Evolutionary conservation across 2,797 vertebrate genomes (phyloP).

Genomic region (Sciurus vulgaris): DNA sequence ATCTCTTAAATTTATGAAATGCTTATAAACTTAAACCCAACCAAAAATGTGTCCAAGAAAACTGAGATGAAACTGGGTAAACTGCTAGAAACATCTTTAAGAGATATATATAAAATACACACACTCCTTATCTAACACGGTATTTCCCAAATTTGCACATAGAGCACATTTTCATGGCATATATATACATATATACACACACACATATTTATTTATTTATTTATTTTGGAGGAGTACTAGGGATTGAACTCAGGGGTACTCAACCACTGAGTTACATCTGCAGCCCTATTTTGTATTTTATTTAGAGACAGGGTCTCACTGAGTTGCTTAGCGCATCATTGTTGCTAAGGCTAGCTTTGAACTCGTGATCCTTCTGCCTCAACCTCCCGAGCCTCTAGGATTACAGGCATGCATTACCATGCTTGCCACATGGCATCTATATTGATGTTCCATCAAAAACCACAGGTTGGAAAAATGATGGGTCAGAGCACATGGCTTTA

Average conservation of each 20-base stretch:
- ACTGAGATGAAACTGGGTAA: not conserved
- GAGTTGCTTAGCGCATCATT: no score
- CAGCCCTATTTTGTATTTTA: no score
- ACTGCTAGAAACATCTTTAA: not conserved
- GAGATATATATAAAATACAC: not conserved
- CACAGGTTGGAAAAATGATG: not conserved
- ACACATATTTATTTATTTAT: no score
- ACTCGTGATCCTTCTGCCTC: no score
- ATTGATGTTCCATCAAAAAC: not conserved
- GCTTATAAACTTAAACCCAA: constrained; percentile 41
- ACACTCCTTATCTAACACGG: not conserved
- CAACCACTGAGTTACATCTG: no score
- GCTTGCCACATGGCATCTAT: not conserved
- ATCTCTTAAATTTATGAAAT: not conserved
- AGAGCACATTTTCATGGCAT: not conserved
- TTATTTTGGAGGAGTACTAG: no score
- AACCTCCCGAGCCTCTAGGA: no score
- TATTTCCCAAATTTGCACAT: not conserved
- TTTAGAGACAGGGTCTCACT: no score
- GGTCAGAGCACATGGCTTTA: not conserved
- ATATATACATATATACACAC: not conserved
- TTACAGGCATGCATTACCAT: no score
- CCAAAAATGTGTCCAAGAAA: not conserved
- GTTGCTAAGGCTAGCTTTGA: no score
- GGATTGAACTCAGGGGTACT: no score